Percentiles rank a stretch among this genome's conserved stretches.
Evolutionary conservation across 2,888 invertebrate species (phyloP).

Genomic region (Drosophila monieri): DNA sequence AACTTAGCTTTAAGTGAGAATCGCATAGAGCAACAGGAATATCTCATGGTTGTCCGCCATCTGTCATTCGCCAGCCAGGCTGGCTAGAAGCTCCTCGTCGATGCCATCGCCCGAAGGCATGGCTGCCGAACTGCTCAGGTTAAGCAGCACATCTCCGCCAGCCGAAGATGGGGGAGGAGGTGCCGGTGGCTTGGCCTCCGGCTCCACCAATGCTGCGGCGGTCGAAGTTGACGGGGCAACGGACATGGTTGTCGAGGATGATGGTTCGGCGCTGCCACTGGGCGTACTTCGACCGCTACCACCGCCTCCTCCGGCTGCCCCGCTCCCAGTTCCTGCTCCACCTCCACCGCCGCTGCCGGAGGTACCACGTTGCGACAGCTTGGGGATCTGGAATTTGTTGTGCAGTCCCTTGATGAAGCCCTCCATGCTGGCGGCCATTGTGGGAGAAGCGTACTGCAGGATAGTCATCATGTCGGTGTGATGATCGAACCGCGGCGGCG

Average conservation of each 20-base stretch:
- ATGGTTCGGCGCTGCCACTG: slow-evolving; percentile 31
- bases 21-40: slow-evolving; percentile 31
- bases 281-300: slow-evolving; percentile 32
- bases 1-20: slow-evolving; percentile 18
- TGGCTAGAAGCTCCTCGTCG: slow-evolving; percentile 71
- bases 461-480: slow-evolving; percentile 85
- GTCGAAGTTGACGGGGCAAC: slow-evolving; percentile 12
- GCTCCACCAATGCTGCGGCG: slow-evolving; percentile 3
- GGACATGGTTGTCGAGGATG: slow-evolving; percentile 30
- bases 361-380: slow-evolving; percentile 86
- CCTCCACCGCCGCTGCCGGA: slow-evolving; percentile 10
- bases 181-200: slow-evolving; percentile 38
- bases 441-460: slow-evolving; percentile 85
- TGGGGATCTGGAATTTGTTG: slow-evolving; percentile 94
- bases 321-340: not conserved
- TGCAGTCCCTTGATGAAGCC: slow-evolving; percentile 91
- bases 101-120: slow-evolving; percentile 51
- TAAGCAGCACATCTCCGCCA: slow-evolving; percentile 46
- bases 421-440: slow-evolving; percentile 87
- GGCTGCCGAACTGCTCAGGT: slow-evolving; percentile 30
- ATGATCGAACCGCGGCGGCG: slow-evolving; percentile 79
- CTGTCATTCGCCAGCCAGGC: slow-evolving; percentile 75
- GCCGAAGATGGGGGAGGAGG: slow-evolving; percentile 14
- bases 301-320: slow-evolving; percentile 14
- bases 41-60: slow-evolving; percentile 79